A percentile compares a stretch with the other conserved stretches of the same genome.
Evolutionary conservation across 2,888 invertebrate species (phyloP).

Genomic region (Ramazzottius varieornatus): DNA sequence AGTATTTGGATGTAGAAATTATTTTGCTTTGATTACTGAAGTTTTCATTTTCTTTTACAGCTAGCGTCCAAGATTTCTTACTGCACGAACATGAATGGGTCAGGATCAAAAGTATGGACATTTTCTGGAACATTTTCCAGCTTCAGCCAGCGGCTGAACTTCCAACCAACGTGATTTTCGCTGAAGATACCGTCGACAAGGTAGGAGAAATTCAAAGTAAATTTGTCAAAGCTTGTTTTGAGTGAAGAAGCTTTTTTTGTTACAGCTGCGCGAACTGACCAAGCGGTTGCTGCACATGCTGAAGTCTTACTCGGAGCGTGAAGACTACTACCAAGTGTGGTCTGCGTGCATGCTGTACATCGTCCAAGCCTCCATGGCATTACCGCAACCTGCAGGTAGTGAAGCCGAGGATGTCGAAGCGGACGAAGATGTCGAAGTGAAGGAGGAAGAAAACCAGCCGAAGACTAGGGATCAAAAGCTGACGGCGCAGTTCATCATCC

Average conservation of each 20-base stretch:
- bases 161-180: not conserved
- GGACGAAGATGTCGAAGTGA: conserved; percentile 8
- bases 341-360: not conserved
- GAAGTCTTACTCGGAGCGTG: not conserved
- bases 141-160: not conserved
- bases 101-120: not conserved
- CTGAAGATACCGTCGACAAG: not conserved
- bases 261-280: not conserved
- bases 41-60: not conserved
- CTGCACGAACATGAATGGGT: not conserved
- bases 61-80: not conserved
- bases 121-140: not conserved
- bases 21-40: no score
- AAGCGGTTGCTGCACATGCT: not conserved
- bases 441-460: conserved; percentile 8
- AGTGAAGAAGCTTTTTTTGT: not conserved
- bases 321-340: not conserved
- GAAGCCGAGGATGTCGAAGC: not conserved
- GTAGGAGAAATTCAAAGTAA: no score
- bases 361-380: not conserved
- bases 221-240: not conserved
- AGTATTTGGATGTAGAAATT: no score
- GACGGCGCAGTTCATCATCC: conserved; percentile 24
- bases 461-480: conserved; percentile 4
- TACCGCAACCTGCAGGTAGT: not conserved